phyloP scores from a whole-genome alignment of 2,888 invertebrate species.

The Prostheceraeus crozeri region DNA sequence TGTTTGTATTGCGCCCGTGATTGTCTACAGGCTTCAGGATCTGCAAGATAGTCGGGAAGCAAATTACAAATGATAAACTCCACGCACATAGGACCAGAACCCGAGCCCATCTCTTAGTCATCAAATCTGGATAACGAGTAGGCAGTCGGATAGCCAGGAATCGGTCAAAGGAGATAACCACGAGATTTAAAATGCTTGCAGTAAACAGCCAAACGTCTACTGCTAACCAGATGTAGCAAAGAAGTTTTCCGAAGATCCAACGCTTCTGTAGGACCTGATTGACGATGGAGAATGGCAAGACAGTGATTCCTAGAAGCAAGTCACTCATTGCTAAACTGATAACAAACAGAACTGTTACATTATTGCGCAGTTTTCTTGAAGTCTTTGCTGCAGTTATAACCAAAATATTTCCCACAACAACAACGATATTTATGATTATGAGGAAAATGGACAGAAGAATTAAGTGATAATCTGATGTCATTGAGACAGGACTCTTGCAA shows the following conservation, averaged over 20 bases:
- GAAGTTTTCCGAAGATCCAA: constrained; percentile 90
- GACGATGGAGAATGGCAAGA: constrained; percentile 87
- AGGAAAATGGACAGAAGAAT: constrained; percentile 11
- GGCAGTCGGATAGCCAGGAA: constrained; percentile 94
- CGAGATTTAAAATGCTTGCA: constrained; percentile 75
- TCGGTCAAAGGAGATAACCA: constrained; percentile 78
- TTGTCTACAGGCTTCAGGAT: too few species aligned
- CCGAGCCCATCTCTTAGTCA: constrained; percentile 59
- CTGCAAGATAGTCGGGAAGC: constrained; percentile 30
- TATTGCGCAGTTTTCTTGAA: constrained; percentile 70
- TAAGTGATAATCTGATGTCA: too few species aligned
- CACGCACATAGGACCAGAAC: constrained; percentile 30
- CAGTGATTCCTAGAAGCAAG: constrained; percentile 83
- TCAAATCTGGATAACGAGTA: constrained; percentile 80
- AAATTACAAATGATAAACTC: constrained; percentile 29
- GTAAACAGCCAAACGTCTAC: constrained; percentile 67
- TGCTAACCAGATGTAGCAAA: constrained; percentile 93
- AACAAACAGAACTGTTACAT: constrained; percentile 91
- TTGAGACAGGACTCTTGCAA: too few species aligned
- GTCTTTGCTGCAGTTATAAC: constrained; percentile 85
- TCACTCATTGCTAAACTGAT: constrained; percentile 92
- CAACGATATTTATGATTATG: constrained; percentile 60
- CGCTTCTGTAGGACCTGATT: constrained; percentile 66
- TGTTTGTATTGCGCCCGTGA: too few species aligned
- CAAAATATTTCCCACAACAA: constrained; percentile 81